Percentiles rank a stretch among this genome's conserved stretches.
These are phyloP conservation scores for Euphonia xanthogaster DNA, from an alignment of 2,797 vertebrate genomes.

Conservation along the genomic window DNA sequence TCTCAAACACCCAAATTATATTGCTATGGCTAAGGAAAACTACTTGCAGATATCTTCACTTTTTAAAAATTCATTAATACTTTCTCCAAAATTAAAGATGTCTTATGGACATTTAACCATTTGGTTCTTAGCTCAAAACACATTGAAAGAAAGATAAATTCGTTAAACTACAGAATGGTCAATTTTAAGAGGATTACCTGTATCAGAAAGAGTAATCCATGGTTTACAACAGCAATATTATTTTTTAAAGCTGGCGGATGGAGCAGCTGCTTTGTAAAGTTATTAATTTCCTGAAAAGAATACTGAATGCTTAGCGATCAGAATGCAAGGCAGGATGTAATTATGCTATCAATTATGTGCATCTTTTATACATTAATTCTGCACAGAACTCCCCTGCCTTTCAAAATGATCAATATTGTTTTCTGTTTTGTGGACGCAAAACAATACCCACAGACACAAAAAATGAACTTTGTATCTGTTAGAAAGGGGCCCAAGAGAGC, in stretches of 20 bases:
- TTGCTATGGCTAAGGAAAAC: neutral
- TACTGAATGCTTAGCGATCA: conserved; percentile 37
- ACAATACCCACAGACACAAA: neutral
- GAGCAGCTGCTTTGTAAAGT: conserved; percentile 68
- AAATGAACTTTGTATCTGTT: neutral
- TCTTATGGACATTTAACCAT: neutral
- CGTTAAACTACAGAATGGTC: neutral
- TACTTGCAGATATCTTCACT: neutral
- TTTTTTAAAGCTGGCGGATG: conserved; percentile 57
- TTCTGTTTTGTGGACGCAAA: neutral
- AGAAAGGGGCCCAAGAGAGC: neutral
- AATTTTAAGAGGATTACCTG: conserved; percentile 69
- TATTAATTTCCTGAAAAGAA: conserved; percentile 73
- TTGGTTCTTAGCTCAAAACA: conserved; percentile 18
- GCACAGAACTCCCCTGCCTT: neutral
- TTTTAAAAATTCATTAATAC: neutral
- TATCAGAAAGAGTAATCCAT: conserved; percentile 64
- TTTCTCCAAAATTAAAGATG: neutral
- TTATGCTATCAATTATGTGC: neutral
- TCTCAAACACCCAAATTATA: neutral
- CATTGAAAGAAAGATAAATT: conserved; percentile 28
- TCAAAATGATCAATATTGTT: neutral
- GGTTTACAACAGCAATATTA: conserved; percentile 63
- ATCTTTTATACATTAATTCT: conserved; percentile 35
- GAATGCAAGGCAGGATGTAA: conserved; percentile 31